Conservation (phyloP, 92 coral and sea anemone species). For the Blastomussa wellsi region DNA sequence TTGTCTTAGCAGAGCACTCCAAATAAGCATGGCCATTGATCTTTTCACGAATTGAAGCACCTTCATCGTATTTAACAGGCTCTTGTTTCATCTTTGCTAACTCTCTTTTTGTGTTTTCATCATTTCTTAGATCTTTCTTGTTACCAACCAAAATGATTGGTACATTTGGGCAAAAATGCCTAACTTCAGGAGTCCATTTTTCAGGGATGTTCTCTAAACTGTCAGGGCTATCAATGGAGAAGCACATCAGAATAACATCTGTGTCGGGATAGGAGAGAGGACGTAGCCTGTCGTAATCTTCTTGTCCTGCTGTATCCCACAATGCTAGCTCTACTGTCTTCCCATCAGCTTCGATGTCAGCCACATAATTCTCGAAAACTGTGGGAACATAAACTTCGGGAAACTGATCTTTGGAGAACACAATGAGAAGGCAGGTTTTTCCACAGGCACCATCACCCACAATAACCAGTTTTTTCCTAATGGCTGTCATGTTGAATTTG, state of each 20-base stretch:
- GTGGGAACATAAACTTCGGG: slow-evolving; percentile 98
- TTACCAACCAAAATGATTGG: slow-evolving; percentile 96
- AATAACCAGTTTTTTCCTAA: slow-evolving; percentile 90
- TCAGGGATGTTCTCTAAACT: slow-evolving; percentile 97
- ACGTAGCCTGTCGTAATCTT: slow-evolving; percentile 95
- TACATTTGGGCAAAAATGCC: slow-evolving; percentile 95
- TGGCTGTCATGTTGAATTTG: slow-evolving; percentile 75
- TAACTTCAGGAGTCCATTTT: slow-evolving; percentile 99
- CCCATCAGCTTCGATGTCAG: slow-evolving; percentile 85
- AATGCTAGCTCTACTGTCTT: slow-evolving; percentile 91
- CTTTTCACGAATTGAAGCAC: slow-evolving; percentile 73
- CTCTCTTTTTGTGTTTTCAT: slow-evolving; percentile 91
- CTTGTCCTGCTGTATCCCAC: slow-evolving; percentile 98
- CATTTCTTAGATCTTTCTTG: slow-evolving; percentile 96
- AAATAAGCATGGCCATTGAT: slow-evolving; percentile 80
- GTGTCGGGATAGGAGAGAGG: slow-evolving; percentile 96
- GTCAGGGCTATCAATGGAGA: slow-evolving; percentile 97
- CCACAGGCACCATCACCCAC: slow-evolving; percentile 99
- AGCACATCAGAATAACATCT: slow-evolving; percentile 96
- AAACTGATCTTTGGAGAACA: slow-evolving; percentile 95
- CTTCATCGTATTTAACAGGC: slow-evolving; percentile 89
- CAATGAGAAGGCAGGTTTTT: slow-evolving; percentile 94
- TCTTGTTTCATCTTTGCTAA: slow-evolving; percentile 95
- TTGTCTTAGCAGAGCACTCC: slow-evolving; percentile 99
- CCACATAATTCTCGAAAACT: slow-evolving; percentile 94